Evolutionary conservation across 2,113 vertebrate species (phyloP).

Genomic region (Ariopsis seemanni): DNA sequence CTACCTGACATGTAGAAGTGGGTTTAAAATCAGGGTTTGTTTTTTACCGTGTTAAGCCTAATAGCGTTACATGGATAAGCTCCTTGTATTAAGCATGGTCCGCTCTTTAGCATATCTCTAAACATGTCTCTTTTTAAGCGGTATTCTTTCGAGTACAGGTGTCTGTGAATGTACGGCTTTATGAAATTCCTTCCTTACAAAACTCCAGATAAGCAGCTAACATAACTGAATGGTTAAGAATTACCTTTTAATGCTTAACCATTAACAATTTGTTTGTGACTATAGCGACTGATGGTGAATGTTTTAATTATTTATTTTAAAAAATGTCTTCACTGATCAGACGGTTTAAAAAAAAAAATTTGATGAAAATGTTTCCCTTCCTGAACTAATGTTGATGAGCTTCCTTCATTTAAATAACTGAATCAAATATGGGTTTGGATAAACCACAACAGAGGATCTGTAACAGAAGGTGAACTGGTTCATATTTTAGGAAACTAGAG

Average conservation of each 20-base stretch:
- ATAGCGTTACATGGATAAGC: neutral
- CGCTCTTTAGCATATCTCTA: neutral
- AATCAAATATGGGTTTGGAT: neutral
- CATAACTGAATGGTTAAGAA: neutral
- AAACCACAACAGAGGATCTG: neutral
- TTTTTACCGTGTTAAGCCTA: neutral
- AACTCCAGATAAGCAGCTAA: neutral
- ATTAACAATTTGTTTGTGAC: neutral
- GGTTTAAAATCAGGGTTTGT: too few relatives aligned
- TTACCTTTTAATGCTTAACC: neutral
- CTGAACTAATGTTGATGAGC: neutral
- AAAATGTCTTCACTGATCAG: neutral
- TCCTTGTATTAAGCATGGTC: neutral
- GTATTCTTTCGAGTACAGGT: neutral
- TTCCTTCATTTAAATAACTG: neutral
- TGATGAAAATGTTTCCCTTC: neutral
- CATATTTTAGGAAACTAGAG: neutral
- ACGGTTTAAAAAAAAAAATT: neutral
- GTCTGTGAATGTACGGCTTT: neutral
- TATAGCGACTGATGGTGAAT: neutral
- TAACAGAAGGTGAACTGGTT: neutral
- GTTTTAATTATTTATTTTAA: neutral
- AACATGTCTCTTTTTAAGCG: neutral
- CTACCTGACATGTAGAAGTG: neutral
- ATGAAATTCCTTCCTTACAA: neutral